Conservation (phyloP, 2,797 vertebrate species). For the Betta splendens region DNA sequence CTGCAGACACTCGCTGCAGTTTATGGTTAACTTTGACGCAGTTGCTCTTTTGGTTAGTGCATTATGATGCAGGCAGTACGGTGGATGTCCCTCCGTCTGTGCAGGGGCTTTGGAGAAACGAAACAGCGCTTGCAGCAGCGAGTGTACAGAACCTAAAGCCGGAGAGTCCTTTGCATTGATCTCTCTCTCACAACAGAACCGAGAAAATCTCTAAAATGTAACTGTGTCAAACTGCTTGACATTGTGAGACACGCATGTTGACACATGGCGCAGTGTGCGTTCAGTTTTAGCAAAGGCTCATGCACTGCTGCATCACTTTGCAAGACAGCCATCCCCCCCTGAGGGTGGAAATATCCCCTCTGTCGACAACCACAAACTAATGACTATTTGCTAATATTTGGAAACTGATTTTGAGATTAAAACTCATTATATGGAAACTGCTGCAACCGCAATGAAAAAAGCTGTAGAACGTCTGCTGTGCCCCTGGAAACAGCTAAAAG, state of each 20-base stretch:
- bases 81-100: constrained; percentile 45
- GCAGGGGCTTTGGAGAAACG: constrained; percentile 32
- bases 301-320: background rate
- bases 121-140: constrained; percentile 28
- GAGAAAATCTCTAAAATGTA: too few relatives aligned
- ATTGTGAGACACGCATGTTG: too few relatives aligned
- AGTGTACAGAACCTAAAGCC: background rate
- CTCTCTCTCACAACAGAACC: too few relatives aligned
- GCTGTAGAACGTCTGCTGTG: background rate
- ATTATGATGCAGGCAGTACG: constrained; percentile 8
- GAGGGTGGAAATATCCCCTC: constrained; percentile 1
- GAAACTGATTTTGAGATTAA: background rate
- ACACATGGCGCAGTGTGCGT: background rate
- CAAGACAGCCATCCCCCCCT: background rate
- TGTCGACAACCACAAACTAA: constrained; percentile 13
- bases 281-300: background rate
- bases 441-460: constrained; percentile 21
- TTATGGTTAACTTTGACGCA: constrained; percentile 63
- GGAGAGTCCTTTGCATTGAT: background rate
- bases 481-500: constrained; percentile 11
- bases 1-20: constrained; percentile 27
- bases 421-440: constrained; percentile 20
- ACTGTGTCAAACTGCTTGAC: background rate
- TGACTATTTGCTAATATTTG: background rate
- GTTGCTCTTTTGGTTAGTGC: constrained; percentile 25